A percentile compares a stretch with the other conserved stretches of the same genome.
Conservation (phyloP, 2,113 vertebrate species). For the Ciconia stormi region DNA sequence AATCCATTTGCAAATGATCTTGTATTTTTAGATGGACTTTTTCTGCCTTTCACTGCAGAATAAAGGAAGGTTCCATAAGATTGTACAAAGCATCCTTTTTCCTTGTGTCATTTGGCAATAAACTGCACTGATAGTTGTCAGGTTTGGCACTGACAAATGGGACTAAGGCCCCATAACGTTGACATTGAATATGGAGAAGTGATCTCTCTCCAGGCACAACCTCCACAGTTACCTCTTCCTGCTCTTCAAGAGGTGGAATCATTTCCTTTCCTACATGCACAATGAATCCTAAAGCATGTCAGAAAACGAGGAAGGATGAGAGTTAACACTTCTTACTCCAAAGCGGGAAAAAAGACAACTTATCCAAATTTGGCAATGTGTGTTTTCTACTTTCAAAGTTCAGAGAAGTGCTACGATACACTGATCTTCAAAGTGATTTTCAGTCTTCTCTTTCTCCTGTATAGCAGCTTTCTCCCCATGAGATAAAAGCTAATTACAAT, state of each 20-base stretch:
- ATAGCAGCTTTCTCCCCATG: not conserved
- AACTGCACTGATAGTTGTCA: not conserved
- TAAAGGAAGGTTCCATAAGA: not conserved
- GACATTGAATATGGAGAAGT: not conserved
- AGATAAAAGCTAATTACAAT: not conserved
- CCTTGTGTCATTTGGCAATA: not conserved
- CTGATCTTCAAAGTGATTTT: not conserved
- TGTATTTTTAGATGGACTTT: not conserved
- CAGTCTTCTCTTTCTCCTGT: not conserved
- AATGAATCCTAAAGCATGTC: not conserved
- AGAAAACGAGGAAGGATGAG: not conserved
- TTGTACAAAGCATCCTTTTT: not conserved
- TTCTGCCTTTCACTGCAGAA: not conserved
- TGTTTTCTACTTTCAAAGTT: not conserved
- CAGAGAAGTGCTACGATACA: not conserved
- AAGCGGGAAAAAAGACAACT: not conserved
- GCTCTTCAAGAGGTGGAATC: not conserved
- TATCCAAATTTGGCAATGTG: not conserved
- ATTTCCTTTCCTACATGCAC: not conserved
- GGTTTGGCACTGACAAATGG: not conserved
- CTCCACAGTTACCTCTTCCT: not conserved
- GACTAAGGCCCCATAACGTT: rapidly evolving
- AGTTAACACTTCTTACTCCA: not conserved
- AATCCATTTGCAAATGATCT: not conserved
- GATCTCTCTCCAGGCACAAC: not conserved